These are phyloP conservation scores for Lasius fuliginosus DNA, from an alignment of 2,888 invertebrate genomes.

Conservation along the genomic window DNA sequence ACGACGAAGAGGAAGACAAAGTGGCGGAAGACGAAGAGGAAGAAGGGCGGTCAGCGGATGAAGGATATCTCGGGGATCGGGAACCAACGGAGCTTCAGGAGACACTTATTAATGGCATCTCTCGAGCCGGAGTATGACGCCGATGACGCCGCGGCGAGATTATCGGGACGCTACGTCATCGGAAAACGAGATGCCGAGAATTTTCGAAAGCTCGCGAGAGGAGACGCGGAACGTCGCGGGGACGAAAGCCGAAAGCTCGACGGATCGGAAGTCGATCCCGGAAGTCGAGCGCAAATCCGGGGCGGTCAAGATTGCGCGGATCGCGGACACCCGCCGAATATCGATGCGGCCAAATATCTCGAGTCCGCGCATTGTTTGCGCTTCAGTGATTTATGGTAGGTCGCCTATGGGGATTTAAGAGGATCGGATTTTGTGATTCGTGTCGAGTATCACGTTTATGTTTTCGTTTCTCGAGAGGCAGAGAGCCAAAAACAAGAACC, in stretches of 20 bases:
- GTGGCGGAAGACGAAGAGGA: constrained; percentile 55
- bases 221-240: neutral
- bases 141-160: constrained; percentile 20
- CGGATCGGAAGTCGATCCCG: constrained; percentile 61
- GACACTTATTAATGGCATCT: constrained; percentile 67
- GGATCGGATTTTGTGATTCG: constrained; percentile 25
- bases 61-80: constrained; percentile 28
- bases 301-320: constrained; percentile 87
- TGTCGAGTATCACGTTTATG: constrained; percentile 13
- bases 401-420: constrained; percentile 45
- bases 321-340: constrained; percentile 82
- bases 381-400: constrained; percentile 87
- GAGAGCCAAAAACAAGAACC: neutral
- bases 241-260: constrained; percentile 37
- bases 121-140: constrained; percentile 53
- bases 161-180: neutral
- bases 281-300: constrained; percentile 81
- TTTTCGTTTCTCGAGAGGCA: constrained; percentile 6
- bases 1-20: constrained; percentile 45
- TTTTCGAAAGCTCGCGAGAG: neutral
- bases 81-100: constrained; percentile 69
- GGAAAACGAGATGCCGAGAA: neutral
- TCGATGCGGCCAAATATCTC: constrained; percentile 85
- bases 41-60: constrained; percentile 44
- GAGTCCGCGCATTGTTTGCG: constrained; percentile 87